Conservation (phyloP, 2,113 vertebrate genomes). For the Morone saxatilis region DNA sequence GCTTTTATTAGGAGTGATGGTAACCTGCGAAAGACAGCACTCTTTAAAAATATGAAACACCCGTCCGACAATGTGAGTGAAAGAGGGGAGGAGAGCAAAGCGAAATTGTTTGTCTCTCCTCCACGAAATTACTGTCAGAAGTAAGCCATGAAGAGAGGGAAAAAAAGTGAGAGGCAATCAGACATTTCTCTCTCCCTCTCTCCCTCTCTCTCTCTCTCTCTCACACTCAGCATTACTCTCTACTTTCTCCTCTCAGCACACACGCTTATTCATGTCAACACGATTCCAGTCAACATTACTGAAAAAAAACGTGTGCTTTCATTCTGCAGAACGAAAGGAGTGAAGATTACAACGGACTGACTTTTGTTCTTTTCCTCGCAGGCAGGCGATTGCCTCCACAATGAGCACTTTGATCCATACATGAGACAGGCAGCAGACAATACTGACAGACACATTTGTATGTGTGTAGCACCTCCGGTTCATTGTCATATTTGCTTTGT, state of each 20-base stretch:
- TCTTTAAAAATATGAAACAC: conserved; percentile 62
- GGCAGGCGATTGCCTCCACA: conserved; percentile 39
- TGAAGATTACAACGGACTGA: conserved; percentile 23
- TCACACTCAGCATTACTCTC: conserved; percentile 34
- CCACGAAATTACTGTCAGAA: conserved; percentile 51
- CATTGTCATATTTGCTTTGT: conserved; percentile 16
- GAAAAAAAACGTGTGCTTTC: conserved; percentile 31
- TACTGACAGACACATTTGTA: conserved; percentile 7
- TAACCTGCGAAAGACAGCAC: conserved; percentile 47
- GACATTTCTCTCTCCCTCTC: conserved; percentile 10
- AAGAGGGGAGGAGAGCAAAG: conserved; percentile 35
- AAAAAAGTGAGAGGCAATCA: conserved; percentile 29
- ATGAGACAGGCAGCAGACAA: conserved; percentile 16
- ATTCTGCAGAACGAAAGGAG: conserved; percentile 12
- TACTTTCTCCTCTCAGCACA: conserved; percentile 11
- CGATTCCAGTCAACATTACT: conserved; percentile 39
- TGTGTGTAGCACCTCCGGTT: conserved; percentile 8
- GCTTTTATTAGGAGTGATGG: conserved; percentile 65
- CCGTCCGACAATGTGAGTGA: conserved; percentile 46
- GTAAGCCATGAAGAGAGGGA: conserved; percentile 22
- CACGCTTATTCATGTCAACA: conserved; percentile 44
- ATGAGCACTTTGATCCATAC: conserved; percentile 34
- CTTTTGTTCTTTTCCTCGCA: conserved; percentile 4
- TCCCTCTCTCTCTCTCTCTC: conserved; percentile 18
- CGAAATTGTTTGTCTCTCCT: conserved; percentile 43